Evolutionary conservation across 2,797 vertebrate species (phyloP).

Genomic region (Falco biarmicus): DNA sequence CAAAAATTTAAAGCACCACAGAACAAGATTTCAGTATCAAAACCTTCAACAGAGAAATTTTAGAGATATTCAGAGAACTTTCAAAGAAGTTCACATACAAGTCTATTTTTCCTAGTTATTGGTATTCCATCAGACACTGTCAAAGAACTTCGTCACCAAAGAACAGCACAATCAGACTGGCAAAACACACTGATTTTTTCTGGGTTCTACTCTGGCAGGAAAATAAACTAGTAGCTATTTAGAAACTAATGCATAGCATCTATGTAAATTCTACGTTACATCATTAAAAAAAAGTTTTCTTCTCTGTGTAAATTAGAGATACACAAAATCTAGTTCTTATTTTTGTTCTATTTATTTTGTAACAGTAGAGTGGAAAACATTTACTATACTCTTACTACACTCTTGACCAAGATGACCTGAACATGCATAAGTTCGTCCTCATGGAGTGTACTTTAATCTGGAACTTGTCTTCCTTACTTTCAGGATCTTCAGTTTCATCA

Average conservation of each 20-base stretch:
- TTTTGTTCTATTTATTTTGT: background rate
- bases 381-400: background rate
- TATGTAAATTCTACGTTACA: background rate
- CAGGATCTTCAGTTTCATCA: background rate
- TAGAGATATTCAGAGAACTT: background rate
- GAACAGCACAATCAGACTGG: background rate
- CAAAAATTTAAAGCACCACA: background rate
- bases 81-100: background rate
- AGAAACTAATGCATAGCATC: background rate
- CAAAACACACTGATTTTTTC: background rate
- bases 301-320: background rate
- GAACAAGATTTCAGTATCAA: background rate
- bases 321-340: background rate
- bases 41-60: background rate
- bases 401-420: background rate
- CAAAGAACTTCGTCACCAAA: background rate
- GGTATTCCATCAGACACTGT: background rate
- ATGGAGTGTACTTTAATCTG: background rate
- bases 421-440: background rate
- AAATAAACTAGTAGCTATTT: background rate
- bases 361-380: background rate
- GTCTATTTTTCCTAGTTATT: background rate
- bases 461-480: background rate
- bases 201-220: background rate
- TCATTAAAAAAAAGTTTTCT: background rate